Conservation (phyloP, 2,888 invertebrate species). For the Polyploca ridens region DNA sequence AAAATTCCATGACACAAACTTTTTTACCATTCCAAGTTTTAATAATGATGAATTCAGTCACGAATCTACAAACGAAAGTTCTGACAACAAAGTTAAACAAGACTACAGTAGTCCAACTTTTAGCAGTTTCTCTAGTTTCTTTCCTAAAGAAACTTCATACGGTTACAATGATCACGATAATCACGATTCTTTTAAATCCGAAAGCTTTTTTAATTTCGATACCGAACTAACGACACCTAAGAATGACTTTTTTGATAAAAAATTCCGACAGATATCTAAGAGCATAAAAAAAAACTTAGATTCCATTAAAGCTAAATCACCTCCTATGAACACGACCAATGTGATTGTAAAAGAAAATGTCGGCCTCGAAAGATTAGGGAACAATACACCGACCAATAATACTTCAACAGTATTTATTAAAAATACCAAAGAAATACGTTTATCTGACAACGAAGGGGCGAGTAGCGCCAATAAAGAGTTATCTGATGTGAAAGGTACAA, state of each 20-base stretch:
- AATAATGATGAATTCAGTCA: slow-evolving; percentile 56
- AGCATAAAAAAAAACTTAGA: slow-evolving; percentile 81
- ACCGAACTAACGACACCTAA: slow-evolving; percentile 81
- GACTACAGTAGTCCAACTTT: slow-evolving; percentile 62
- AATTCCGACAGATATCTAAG: slow-evolving; percentile 78
- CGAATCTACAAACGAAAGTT: slow-evolving; percentile 52
- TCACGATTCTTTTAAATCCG: slow-evolving; percentile 62
- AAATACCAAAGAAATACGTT: slow-evolving; percentile 81
- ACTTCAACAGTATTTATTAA: slow-evolving; percentile 79
- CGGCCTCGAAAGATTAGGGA: slow-evolving; percentile 71
- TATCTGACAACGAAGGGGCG: slow-evolving; percentile 74
- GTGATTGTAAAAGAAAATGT: slow-evolving; percentile 62
- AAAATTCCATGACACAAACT: slow-evolving; percentile 80
- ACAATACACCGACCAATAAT: slow-evolving; percentile 72
- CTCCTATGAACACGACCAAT: slow-evolving; percentile 58
- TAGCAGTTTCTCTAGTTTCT: slow-evolving; percentile 62
- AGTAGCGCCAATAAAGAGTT: slow-evolving; percentile 67
- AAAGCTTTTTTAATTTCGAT: slow-evolving; percentile 70
- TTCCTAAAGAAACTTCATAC: slow-evolving; percentile 59
- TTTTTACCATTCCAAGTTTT: slow-evolving; percentile 78
- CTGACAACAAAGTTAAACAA: slow-evolving; percentile 60
- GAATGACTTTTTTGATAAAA: slow-evolving; percentile 81
- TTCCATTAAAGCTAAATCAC: slow-evolving; percentile 58
- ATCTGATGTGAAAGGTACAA: slow-evolving; percentile 79
- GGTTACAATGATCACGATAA: slow-evolving; percentile 57